phyloP scores from a whole-genome alignment of 2,113 vertebrate genomes.

The Sinocyclocheilus maitianheensis region DNA sequence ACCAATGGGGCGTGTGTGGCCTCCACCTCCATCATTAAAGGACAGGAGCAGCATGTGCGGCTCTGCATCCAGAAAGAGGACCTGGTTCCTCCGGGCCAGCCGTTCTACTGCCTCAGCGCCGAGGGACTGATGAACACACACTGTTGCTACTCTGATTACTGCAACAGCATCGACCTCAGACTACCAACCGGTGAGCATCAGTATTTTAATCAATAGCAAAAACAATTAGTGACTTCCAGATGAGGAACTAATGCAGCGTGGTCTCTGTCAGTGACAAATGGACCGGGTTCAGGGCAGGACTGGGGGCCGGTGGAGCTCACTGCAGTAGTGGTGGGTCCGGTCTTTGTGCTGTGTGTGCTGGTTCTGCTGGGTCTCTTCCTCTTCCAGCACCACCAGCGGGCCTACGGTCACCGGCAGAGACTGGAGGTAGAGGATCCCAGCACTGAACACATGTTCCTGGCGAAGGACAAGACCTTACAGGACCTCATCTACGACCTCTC shows the following conservation, averaged over 20 bases:
- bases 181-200: constrained; percentile 82
- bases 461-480: constrained; percentile 93
- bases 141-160: constrained; percentile 95
- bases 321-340: constrained; percentile 85
- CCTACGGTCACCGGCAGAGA: constrained; percentile 90
- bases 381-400: constrained; percentile 88
- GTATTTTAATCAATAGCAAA: not conserved
- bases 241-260: not conserved
- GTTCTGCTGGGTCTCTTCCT: constrained; percentile 84
- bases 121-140: constrained; percentile 89
- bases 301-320: constrained; percentile 93
- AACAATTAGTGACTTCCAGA: not conserved
- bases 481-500: constrained; percentile 96
- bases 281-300: constrained; percentile 54
- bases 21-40: constrained; percentile 85
- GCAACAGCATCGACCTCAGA: constrained; percentile 91
- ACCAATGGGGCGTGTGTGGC: constrained; percentile 95
- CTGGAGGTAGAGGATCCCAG: constrained; percentile 93
- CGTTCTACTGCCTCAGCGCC: constrained; percentile 89
- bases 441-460: constrained; percentile 90
- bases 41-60: constrained; percentile 83
- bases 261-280: constrained; percentile 55
- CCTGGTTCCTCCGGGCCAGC: constrained; percentile 86
- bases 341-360: constrained; percentile 89
- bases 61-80: constrained; percentile 85